Evolutionary conservation across 2,113 vertebrate species (phyloP), one percentile per base, ranked within the genome.

Genomic region (Notechis scutatus): DNA sequence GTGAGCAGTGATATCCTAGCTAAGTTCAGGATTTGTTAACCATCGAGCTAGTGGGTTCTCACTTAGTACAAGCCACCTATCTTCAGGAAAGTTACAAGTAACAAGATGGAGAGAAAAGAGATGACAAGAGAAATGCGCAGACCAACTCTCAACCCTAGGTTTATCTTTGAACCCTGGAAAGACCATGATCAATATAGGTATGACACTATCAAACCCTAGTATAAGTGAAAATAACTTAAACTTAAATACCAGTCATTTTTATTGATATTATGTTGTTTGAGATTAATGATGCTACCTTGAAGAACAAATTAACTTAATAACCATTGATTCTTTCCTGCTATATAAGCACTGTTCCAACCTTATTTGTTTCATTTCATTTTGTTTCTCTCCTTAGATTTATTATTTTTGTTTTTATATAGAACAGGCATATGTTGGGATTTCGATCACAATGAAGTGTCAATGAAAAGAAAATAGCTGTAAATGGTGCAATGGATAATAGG

Each of bases 241-340:
- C 91, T 87, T 93, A 0, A 69, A 57, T 39, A 2, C 1, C 2
- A 69, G 93, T 95, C 5, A 0, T 59, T 91, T 9, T 94, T 64
- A 95, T 95, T 89, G 93, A 92, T 94, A 92, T 1, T 85, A 88
- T 15, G 45, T 91, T 92, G 91, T 74, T 92, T 23, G 89, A 94
- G 93, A 97, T 94, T 94, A 93, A 96, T 96, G 86, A 74, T 93
- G 26, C 29, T 34, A 61, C 34, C 92, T 15, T 88, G 54, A 95
- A 93, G 94, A 85, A 90, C 57, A 94, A 95, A 95, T 95, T 90
- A 95, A 96, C 89, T 91, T 95, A 94, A 92, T 96, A 92, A 59
- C 42, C 90, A 95, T 95, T 93, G 96, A 97, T 96, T 93, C 85
- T 56, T 10, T 91, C 69, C 85, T 94, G 52, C 88, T 3, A 24